phyloP scores from a whole-genome alignment of 2,797 vertebrate species.

The Rhynchonycteris naso region DNA sequence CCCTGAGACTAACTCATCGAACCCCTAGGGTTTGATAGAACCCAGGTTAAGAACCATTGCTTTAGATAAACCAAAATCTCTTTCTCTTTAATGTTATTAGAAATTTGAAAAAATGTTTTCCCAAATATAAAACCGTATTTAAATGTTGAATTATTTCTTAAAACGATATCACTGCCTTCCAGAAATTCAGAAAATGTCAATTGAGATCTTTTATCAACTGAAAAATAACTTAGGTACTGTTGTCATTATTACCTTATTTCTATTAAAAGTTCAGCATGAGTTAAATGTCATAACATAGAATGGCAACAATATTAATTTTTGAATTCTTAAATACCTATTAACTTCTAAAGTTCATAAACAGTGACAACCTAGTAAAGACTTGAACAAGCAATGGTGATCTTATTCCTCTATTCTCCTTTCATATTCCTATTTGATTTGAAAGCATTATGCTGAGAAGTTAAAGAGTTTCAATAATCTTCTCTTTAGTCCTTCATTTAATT shows the following conservation, averaged over 20 bases:
- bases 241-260: constrained; percentile 22
- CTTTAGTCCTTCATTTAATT: neutral
- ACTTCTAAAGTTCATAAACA: neutral
- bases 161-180: neutral
- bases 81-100: constrained; percentile 35
- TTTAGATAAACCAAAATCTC: constrained; percentile 27
- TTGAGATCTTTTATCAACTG: neutral
- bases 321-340: constrained; percentile 28
- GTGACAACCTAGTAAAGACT: neutral
- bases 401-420: neutral
- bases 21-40: no score
- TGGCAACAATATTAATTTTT: constrained; percentile 20
- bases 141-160: neutral
- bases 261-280: neutral
- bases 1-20: no score
- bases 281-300: neutral
- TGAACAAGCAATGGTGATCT: neutral
- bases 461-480: neutral
- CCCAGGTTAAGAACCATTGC: no score
- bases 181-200: constrained; percentile 22
- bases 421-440: neutral
- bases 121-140: constrained; percentile 4
- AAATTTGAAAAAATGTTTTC: constrained; percentile 49
- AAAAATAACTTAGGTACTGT: neutral
- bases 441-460: neutral